Conservation (phyloP, 2,113 vertebrate genomes). For the Galbula dea region DNA sequence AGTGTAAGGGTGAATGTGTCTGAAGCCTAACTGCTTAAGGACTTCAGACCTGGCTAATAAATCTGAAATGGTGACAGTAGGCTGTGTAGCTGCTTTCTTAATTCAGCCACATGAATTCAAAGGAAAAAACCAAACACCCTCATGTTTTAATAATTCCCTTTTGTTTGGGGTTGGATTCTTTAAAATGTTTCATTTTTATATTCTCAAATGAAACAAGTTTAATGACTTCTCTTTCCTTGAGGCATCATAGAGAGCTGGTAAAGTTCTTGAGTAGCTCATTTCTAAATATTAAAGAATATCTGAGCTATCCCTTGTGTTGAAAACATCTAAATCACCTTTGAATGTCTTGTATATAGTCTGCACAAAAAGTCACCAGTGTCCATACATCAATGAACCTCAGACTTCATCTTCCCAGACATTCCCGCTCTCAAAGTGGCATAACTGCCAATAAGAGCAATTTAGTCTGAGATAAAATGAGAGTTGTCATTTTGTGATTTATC, state of each 20-base stretch:
- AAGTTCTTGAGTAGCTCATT: background rate
- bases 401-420: background rate
- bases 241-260: background rate
- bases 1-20: background rate
- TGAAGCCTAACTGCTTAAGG: background rate
- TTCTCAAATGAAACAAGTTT: background rate
- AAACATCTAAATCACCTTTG: background rate
- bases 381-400: background rate
- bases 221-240: background rate
- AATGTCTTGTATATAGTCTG: background rate
- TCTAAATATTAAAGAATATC: background rate
- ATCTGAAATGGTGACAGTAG: background rate
- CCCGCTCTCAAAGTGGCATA: background rate
- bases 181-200: background rate
- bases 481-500: background rate
- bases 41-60: background rate
- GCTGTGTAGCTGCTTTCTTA: background rate
- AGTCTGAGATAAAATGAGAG: background rate
- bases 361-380: background rate
- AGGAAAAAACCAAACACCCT: background rate
- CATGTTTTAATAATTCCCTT: background rate
- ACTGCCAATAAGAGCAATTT: background rate
- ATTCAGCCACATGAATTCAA: background rate
- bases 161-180: background rate
- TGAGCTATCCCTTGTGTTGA: background rate